Evolutionary conservation across 2,888 invertebrate genomes (phyloP).

Genomic region (Germaria angustata): DNA sequence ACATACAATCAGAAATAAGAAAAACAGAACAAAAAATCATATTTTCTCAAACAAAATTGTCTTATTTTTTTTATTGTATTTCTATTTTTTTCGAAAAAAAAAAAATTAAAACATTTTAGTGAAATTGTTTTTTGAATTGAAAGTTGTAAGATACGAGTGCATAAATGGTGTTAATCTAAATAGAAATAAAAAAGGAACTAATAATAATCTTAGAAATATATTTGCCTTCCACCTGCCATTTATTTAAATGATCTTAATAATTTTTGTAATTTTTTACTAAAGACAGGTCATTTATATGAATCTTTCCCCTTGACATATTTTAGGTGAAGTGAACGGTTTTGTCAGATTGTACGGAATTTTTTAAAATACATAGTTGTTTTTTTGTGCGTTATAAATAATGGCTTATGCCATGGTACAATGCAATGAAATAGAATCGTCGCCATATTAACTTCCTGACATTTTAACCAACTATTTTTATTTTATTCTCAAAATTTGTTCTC

Average conservation of each 20-base stretch:
- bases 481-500: background rate
- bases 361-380: background rate
- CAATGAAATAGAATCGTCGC: background rate
- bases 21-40: too few relatives aligned
- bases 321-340: background rate
- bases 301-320: background rate
- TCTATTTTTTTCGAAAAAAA: too few relatives aligned
- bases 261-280: background rate
- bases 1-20: too few relatives aligned
- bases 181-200: too few relatives aligned
- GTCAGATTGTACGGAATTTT: background rate
- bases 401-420: background rate
- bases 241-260: background rate
- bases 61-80: too few relatives aligned
- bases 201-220: background rate
- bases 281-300: background rate
- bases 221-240: background rate
- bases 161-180: too few relatives aligned
- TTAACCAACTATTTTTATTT: background rate
- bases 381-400: background rate
- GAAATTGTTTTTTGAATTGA: too few relatives aligned
- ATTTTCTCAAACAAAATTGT: too few relatives aligned
- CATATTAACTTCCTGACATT: background rate
- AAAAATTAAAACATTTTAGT: too few relatives aligned
- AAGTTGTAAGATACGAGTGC: too few relatives aligned